Percentiles rank a stretch among this genome's conserved stretches.
Evolutionary conservation across 2,113 vertebrate genomes (phyloP).

Genomic region (Microtus montanus): DNA sequence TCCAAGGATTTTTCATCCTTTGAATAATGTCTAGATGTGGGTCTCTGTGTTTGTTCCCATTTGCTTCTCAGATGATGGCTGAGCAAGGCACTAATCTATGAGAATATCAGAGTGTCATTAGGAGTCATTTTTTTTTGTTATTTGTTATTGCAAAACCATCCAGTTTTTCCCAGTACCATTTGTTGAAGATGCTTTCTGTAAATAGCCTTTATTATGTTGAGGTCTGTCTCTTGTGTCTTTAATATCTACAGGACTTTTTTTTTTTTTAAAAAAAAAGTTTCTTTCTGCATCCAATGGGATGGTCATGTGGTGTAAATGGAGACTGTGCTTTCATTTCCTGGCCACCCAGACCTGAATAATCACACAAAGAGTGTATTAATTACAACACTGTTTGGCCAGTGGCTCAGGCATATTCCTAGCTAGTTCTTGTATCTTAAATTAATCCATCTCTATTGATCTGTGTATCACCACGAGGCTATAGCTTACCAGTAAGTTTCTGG

Average conservation of each 20-base stretch:
- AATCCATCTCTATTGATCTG: too few species aligned
- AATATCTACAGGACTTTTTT: neutral
- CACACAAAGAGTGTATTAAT: too few species aligned
- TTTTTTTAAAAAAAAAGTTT: neutral
- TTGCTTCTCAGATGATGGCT: neutral
- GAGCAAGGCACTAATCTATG: neutral
- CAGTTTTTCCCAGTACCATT: too few species aligned
- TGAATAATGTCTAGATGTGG: neutral
- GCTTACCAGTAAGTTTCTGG: too few species aligned
- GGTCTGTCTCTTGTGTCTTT: neutral
- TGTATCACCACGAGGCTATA: too few species aligned
- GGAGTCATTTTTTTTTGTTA: neutral
- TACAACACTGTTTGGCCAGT: too few species aligned
- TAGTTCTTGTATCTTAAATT: too few species aligned
- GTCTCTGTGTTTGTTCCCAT: neutral
- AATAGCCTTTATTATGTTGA: neutral
- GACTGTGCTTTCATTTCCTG: too few species aligned
- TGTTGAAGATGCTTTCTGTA: neutral
- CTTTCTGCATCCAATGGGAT: neutral
- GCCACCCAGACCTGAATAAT: too few species aligned
- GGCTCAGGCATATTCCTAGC: too few species aligned
- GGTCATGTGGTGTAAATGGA: neutral
- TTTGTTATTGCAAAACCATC: neutral
- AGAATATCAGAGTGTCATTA: neutral
- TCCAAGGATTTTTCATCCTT: neutral